These are phyloP conservation scores for Chymomyza amoena DNA, from an alignment of 2,888 invertebrate genomes.

Conservation along the genomic window DNA sequence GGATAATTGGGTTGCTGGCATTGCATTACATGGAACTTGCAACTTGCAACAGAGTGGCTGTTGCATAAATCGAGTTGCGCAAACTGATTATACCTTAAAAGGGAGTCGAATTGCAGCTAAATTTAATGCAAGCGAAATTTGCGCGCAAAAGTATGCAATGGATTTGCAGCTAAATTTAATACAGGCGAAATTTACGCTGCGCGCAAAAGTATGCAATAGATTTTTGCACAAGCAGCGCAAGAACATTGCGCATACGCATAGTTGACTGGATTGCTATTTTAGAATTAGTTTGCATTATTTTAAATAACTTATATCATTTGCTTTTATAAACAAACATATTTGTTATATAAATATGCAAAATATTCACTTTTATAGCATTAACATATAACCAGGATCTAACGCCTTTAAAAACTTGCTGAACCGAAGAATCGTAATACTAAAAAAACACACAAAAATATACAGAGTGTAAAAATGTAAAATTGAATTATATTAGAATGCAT, in stretches of 20 bases:
- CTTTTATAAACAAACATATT: no score
- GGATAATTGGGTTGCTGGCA: no score
- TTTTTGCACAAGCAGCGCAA: neutral
- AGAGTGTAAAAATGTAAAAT: neutral
- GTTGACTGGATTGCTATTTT: neutral
- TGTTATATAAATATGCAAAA: no score
- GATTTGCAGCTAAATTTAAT: neutral
- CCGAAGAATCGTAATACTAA: neutral
- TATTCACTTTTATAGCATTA: neutral
- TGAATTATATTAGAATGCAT: neutral
- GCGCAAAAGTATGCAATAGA: neutral
- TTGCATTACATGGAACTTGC: neutral
- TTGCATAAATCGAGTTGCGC: no score
- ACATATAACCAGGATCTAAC: no score
- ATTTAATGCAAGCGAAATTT: neutral
- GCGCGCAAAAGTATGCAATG: neutral
- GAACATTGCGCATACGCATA: neutral
- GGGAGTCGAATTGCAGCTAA: neutral
- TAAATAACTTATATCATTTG: no score
- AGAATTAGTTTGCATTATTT: no score
- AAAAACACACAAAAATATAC: neutral
- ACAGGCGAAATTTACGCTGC: neutral
- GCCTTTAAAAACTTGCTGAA: neutral
- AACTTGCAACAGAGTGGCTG: neutral
- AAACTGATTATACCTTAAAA: no score